Evolutionary conservation across 2,113 vertebrate genomes (phyloP).

Genomic region (Patagioenas fasciata): DNA sequence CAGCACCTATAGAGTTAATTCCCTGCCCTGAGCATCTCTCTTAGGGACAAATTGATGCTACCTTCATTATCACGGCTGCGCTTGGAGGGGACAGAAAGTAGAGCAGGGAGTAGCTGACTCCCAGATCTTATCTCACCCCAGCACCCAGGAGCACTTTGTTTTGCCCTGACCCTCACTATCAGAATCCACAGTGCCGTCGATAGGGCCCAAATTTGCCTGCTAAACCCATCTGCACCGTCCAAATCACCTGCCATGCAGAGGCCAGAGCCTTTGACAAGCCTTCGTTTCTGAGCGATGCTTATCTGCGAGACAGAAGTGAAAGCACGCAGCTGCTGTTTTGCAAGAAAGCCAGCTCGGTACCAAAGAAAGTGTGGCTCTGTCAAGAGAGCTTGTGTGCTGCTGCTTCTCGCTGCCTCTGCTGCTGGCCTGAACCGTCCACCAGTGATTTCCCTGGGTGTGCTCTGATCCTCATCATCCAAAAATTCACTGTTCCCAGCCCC

Average conservation of each 20-base stretch:
- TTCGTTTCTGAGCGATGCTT: not conserved
- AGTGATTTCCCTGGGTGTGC: fast-evolving
- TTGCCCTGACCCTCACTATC: not conserved
- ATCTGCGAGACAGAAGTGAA: constrained; percentile 27
- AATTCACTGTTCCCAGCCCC: no score
- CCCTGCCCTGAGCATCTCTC: not conserved
- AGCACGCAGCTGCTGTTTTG: constrained; percentile 30
- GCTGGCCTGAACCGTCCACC: not conserved
- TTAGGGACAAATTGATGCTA: not conserved
- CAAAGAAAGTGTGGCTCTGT: not conserved
- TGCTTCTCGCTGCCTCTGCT: not conserved
- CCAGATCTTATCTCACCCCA: not conserved
- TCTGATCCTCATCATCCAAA: not conserved
- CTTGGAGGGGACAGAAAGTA: not conserved
- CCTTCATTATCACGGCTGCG: not conserved
- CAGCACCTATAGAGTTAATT: not conserved
- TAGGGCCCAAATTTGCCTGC: not conserved
- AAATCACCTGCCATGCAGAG: not conserved
- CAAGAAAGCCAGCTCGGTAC: not conserved
- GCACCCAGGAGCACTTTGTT: not conserved
- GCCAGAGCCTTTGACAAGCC: not conserved
- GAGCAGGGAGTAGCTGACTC: not conserved
- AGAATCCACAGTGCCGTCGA: fast-evolving
- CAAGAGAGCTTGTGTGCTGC: not conserved
- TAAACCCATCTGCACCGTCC: not conserved